phyloP scores from a whole-genome alignment of 2,797 vertebrate species.

The Sphenodon punctatus region DNA sequence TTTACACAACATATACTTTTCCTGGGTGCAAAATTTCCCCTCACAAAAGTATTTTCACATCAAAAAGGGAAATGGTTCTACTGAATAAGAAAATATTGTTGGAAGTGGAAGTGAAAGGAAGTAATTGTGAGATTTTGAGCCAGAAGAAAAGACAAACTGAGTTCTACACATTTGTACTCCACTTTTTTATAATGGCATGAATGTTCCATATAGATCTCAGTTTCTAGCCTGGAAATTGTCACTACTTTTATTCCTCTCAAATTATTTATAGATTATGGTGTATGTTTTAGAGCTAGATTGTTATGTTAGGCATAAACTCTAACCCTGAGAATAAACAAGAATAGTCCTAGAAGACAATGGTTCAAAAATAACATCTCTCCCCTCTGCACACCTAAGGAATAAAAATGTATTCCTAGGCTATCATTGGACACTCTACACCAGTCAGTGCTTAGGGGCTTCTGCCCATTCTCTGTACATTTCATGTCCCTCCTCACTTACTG shows the following conservation, averaged over 20 bases:
- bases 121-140: constrained; percentile 20
- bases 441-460: too few relatives aligned
- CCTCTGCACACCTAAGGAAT: background rate
- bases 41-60: constrained; percentile 49
- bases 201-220: background rate
- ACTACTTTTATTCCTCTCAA: background rate
- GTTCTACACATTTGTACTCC: background rate
- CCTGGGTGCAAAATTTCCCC: constrained; percentile 37
- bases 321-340: background rate
- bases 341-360: background rate
- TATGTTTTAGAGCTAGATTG: background rate
- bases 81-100: constrained; percentile 45
- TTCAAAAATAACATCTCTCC: background rate
- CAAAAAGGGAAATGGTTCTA: constrained; percentile 45
- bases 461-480: background rate
- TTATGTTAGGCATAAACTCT: background rate
- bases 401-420: background rate
- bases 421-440: too few relatives aligned
- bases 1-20: constrained; percentile 1
- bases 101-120: constrained; percentile 44
- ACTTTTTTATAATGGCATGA: background rate
- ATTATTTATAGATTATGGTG: background rate
- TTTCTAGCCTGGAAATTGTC: background rate
- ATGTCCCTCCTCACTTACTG: background rate
- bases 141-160: background rate